Evolutionary conservation across 2,888 invertebrate species (phyloP).

Genomic region (Chouioia cunea): DNA sequence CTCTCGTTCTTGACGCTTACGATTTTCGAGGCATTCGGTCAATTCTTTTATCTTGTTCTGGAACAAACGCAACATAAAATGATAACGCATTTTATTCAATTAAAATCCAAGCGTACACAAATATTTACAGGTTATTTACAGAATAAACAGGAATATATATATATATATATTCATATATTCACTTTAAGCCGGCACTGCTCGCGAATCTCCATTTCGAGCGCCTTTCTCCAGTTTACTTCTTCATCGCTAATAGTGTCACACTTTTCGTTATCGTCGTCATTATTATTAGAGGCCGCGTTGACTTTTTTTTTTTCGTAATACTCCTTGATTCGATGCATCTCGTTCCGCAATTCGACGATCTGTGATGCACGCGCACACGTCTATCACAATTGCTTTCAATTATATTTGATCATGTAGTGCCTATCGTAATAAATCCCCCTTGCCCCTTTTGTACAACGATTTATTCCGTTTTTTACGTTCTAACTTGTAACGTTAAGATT

Average conservation of each 20-base stretch:
- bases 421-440: no score
- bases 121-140: no score
- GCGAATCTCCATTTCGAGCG: background rate
- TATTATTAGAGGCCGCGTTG: background rate
- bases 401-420: no score
- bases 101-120: no score
- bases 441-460: no score
- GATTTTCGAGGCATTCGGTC: background rate
- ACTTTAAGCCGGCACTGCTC: conserved; percentile 14
- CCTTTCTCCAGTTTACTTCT: conserved; percentile 21
- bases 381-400: no score
- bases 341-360: conserved; percentile 23
- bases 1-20: background rate
- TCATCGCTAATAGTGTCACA: no score
- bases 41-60: conserved; percentile 17
- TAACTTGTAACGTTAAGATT: no score
- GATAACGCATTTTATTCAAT: background rate
- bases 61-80: background rate
- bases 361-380: background rate
- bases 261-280: background rate
- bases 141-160: no score
- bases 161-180: background rate
- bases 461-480: no score
- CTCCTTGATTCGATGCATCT: background rate
- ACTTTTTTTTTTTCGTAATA: background rate